Evolutionary conservation across 2,888 invertebrate species (phyloP).

Genomic region (Dermolepida albohirtum): DNA sequence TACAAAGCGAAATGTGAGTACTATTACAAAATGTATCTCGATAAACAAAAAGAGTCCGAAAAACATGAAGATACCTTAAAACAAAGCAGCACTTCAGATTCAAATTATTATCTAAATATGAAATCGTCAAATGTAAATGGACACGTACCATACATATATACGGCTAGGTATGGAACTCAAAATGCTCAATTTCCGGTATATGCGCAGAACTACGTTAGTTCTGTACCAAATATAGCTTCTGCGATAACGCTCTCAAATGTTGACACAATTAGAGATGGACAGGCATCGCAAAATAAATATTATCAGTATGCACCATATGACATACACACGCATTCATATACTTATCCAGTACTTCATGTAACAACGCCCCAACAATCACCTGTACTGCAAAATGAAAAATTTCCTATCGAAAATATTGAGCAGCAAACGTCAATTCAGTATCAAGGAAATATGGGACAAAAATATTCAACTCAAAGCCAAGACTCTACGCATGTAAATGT

Average conservation of each 20-base stretch:
- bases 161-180: conserved; percentile 1
- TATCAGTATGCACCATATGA: conserved; percentile 2
- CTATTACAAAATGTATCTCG: conserved; percentile 36
- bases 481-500: conserved; percentile 57
- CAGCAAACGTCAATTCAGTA: conserved; percentile 8
- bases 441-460: conserved; percentile 4
- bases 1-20: conserved; percentile 57
- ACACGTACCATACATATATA: conserved; percentile 6
- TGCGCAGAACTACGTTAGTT: conserved; percentile 9
- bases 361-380: neutral
- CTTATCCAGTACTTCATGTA: conserved; percentile 8
- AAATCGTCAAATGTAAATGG: neutral
- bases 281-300: conserved; percentile 14
- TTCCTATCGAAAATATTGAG: neutral
- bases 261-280: conserved; percentile 16
- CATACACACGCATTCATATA: too few species aligned
- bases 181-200: conserved; percentile 1
- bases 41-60: conserved; percentile 1
- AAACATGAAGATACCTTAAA: conserved; percentile 46
- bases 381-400: neutral
- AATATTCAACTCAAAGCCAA: conserved; percentile 37
- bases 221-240: neutral
- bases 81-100: conserved; percentile 43
- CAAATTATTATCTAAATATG: neutral
- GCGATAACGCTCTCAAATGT: neutral